A percentile compares a stretch with the other conserved stretches of the same genome.
Conservation (phyloP, 2,888 invertebrate species). For the Lamellibrachia satsuma region DNA sequence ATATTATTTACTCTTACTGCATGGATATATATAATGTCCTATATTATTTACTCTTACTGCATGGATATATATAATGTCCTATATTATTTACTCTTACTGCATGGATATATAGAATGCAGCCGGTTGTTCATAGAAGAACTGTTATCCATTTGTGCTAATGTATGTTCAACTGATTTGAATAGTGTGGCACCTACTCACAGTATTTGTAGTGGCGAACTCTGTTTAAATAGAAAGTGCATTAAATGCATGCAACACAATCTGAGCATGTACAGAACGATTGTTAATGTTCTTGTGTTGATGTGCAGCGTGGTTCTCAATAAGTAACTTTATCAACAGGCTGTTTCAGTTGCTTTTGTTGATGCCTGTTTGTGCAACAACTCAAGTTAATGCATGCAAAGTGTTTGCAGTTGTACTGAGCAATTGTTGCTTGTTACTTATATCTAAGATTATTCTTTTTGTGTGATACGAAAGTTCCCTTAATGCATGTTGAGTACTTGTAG, state of each 20-base stretch:
- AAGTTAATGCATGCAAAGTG: neutral
- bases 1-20: neutral
- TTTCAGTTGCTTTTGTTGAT: neutral
- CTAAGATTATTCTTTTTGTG: neutral
- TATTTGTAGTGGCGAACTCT: neutral
- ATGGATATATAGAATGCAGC: neutral
- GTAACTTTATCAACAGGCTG: neutral
- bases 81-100: neutral
- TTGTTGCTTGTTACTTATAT: neutral
- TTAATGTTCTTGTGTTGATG: slow-evolving; percentile 3
- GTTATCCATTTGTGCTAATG: neutral
- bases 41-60: neutral
- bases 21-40: neutral
- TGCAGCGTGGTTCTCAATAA: neutral
- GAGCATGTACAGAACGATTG: neutral
- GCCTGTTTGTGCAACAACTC: neutral
- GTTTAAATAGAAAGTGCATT: slow-evolving; percentile 10
- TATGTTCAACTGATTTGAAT: neutral
- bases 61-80: neutral
- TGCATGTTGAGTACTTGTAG: neutral
- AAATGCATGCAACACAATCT: neutral
- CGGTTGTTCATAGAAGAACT: neutral
- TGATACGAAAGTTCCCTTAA: neutral
- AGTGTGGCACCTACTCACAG: neutral
- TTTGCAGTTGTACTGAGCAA: neutral